Conservation (phyloP, 1,140 invertebrate species). For the Trachymyrmex septentrionalis region DNA sequence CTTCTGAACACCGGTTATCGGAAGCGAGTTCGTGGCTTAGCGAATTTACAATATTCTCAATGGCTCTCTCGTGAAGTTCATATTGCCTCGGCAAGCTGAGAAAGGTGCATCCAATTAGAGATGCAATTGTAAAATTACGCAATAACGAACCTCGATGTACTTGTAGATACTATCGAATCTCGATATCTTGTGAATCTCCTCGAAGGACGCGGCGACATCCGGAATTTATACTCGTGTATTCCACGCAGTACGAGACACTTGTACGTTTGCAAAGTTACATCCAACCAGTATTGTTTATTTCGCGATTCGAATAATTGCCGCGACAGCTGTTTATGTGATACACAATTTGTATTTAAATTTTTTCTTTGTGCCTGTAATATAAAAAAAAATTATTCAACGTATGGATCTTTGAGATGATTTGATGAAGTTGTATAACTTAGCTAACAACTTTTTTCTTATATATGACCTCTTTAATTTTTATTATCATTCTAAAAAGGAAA, state of each 20-base stretch:
- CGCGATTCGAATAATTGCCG: constrained; percentile 71
- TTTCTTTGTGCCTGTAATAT: constrained; percentile 11
- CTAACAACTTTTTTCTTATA: no score
- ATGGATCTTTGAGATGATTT: no score
- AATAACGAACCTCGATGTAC: constrained; percentile 18
- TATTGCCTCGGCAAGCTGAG: constrained; percentile 13
- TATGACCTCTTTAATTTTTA: no score
- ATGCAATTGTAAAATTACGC: neutral
- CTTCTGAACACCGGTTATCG: neutral
- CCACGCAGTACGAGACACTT: constrained; percentile 79
- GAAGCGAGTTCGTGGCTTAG: neutral
- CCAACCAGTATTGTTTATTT: constrained; percentile 84
- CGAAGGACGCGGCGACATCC: neutral
- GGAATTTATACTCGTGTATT: constrained; percentile 26
- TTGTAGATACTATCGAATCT: neutral
- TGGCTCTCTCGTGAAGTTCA: neutral
- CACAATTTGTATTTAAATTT: neutral
- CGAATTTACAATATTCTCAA: neutral
- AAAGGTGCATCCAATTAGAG: neutral
- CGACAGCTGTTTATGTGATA: constrained; percentile 16
- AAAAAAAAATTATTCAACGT: neutral
- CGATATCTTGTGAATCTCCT: constrained; percentile 7
- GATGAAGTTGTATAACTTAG: neutral
- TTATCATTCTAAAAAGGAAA: neutral
- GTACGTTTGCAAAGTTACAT: constrained; percentile 82